Evolutionary conservation across 2,888 invertebrate species (phyloP).

Genomic region (Spicauda simplicius): DNA sequence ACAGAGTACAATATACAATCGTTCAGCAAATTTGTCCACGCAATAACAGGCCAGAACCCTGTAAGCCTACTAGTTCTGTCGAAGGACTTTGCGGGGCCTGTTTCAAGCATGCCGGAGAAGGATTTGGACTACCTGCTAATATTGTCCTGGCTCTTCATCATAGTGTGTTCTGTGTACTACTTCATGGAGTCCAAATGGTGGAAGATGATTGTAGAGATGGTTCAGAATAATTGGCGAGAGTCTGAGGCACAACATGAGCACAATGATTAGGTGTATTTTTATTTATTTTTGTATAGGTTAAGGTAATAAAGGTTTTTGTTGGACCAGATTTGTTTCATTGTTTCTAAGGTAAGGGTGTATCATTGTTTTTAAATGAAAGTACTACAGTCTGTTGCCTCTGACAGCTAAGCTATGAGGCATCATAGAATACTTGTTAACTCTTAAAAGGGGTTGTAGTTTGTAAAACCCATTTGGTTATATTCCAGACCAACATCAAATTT

Average conservation of each 20-base stretch:
- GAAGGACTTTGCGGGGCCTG: slow-evolving; percentile 91
- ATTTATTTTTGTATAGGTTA: slow-evolving; percentile 7
- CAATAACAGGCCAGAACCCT: slow-evolving; percentile 89
- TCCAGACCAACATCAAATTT: too few species aligned
- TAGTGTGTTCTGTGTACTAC: slow-evolving; percentile 89
- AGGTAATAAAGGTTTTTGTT: slow-evolving; percentile 10
- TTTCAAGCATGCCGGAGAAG: slow-evolving; percentile 90
- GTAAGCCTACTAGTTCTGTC: slow-evolving; percentile 89
- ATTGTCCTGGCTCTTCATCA: slow-evolving; percentile 94
- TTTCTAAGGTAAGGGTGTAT: too few species aligned
- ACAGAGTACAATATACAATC: slow-evolving; percentile 91
- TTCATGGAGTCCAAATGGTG: slow-evolving; percentile 91
- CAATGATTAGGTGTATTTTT: slow-evolving; percentile 79
- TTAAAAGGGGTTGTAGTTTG: too few species aligned
- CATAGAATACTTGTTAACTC: too few species aligned
- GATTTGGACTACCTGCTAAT: slow-evolving; percentile 93
- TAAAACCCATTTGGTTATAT: too few species aligned
- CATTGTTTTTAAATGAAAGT: too few species aligned
- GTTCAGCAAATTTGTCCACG: slow-evolving; percentile 91
- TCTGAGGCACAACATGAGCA: slow-evolving; percentile 93
- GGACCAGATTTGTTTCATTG: too few species aligned
- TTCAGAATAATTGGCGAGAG: slow-evolving; percentile 95
- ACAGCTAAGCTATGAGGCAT: too few species aligned
- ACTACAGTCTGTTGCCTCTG: too few species aligned
- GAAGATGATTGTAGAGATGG: slow-evolving; percentile 91